Base-by-base conservation (phyloP, 2,888 invertebrate species). In the Thymelicus lineola region DNA sequence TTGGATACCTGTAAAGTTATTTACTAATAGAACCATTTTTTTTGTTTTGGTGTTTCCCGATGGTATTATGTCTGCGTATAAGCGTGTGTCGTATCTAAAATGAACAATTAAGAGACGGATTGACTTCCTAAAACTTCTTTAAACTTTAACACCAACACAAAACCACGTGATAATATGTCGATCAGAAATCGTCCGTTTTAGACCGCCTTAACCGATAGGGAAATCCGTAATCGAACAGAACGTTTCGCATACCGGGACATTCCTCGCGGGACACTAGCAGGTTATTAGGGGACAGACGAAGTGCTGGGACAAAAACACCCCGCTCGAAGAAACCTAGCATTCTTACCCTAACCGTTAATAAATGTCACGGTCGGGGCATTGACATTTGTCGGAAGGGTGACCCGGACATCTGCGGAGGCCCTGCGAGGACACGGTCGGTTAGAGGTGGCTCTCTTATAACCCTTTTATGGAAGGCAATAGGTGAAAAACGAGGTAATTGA, bases 331-430 rank as follows among this genome's bases (percentile, higher is more conserved):
- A 28, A 61, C 67, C 67, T 61, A 48, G 62, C 62, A 67, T 67
- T 68, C 61, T n/a, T 62, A 38, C 62, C 68, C 68, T 35, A 50
- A 62, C 68, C 62, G 68, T 68, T 62, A 68, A 68, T 68, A 68
- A 68, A 68, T 68, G 68, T 68, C 68, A 68, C 68, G 61, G 67
- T 17, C 61, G 46, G 61, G 57, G 36, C 62, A 68, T 72, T 72
- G 73, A 72, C 73, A 72, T 71, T 72, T 72, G 71, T 61, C 53
- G 68, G 67, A 63, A 63, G 72, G 71, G 72, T 73, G 68, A 62
- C 71, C 70, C 66, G 50, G 50, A n/a, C 66, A 60, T 50, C 67
- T 67, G 67, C 67, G 60, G 36, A 42, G 66, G 60, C 66, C 60
- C 66, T 58, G 59, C 59, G 48, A 61, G 35, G 68, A 68, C 57